A percentile compares a stretch with the other conserved stretches of the same genome.
These are phyloP conservation scores for Eulithis prunata DNA, from an alignment of 2,888 invertebrate species.

Conservation along the genomic window DNA sequence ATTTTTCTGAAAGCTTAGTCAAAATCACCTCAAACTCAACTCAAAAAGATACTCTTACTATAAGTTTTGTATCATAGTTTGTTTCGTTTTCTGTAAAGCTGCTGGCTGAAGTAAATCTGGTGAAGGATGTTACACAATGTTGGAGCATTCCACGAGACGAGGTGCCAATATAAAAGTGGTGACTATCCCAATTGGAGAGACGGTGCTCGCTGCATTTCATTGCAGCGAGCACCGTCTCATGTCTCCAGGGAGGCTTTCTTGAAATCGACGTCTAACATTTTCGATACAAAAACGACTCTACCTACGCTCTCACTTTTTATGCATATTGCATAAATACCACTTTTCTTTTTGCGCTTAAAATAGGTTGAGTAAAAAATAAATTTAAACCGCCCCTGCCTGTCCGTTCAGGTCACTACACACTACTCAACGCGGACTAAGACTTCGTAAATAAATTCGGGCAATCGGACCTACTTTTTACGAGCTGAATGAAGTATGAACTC, in stretches of 20 bases:
- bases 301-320: neutral
- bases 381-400: conserved; percentile 22
- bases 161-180: conserved; percentile 42
- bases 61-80: too few species aligned
- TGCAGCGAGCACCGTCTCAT: too few species aligned
- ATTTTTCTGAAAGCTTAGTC: too few species aligned
- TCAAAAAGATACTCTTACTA: too few species aligned
- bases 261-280: conserved; percentile 10
- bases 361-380: conserved; percentile 13
- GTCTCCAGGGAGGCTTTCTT: conserved; percentile 12
- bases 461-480: conserved; percentile 67
- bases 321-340: neutral
- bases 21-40: too few species aligned
- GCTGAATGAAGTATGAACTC: conserved; percentile 67
- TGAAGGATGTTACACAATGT: conserved; percentile 24
- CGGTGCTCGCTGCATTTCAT: conserved; percentile 39
- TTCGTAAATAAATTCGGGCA: conserved; percentile 69
- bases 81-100: too few species aligned
- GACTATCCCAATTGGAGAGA: conserved; percentile 42
- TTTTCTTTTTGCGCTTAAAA: conserved; percentile 7
- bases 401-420: conserved; percentile 42
- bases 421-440: conserved; percentile 32
- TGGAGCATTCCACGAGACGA: conserved; percentile 27
- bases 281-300: neutral
- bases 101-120: conserved; percentile 1